These are phyloP conservation scores for Cyprinella venusta DNA, from an alignment of 2,797 vertebrate genomes.

Conservation along the genomic window DNA sequence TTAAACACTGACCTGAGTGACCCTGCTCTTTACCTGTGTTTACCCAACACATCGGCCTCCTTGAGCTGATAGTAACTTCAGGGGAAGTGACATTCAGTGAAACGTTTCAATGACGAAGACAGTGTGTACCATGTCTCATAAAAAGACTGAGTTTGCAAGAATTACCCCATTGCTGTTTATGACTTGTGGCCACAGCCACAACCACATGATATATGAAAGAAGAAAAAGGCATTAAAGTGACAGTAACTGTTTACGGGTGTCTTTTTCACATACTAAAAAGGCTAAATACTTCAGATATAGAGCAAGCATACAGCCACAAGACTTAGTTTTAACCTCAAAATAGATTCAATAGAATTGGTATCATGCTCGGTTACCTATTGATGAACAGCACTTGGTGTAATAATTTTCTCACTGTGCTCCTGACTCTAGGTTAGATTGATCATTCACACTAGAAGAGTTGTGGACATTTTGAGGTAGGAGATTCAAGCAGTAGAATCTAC, in stretches of 20 bases:
- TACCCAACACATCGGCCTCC: slow-evolving; percentile 18
- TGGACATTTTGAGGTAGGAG: slow-evolving; percentile 33
- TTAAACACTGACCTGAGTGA: slow-evolving; percentile 29
- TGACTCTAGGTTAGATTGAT: slow-evolving; percentile 28
- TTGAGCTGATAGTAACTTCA: slow-evolving; percentile 11
- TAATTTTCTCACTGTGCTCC: slow-evolving; percentile 32
- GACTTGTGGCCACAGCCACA: slow-evolving; percentile 19
- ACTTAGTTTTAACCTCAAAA: slow-evolving; percentile 16
- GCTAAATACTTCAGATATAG: background rate
- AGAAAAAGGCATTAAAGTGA: slow-evolving; percentile 8
- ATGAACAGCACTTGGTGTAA: slow-evolving; percentile 5
- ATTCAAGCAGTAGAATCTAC: background rate
- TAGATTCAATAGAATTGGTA: slow-evolving; percentile 20
- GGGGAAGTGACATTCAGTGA: slow-evolving; percentile 31
- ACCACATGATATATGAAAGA: slow-evolving; percentile 24
- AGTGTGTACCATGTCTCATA: slow-evolving; percentile 7
- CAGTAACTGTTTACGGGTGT: background rate
- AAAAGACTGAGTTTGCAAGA: slow-evolving; percentile 30
- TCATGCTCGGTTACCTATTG: slow-evolving; percentile 39
- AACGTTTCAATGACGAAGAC: slow-evolving; percentile 8
- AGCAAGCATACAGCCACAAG: background rate
- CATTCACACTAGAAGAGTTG: background rate
- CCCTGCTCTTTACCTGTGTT: slow-evolving; percentile 39
- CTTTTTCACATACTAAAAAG: background rate
- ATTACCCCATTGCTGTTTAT: slow-evolving; percentile 24